Evolutionary conservation across 2,888 invertebrate genomes (phyloP).

Genomic region (Esperia sulphurella): DNA sequence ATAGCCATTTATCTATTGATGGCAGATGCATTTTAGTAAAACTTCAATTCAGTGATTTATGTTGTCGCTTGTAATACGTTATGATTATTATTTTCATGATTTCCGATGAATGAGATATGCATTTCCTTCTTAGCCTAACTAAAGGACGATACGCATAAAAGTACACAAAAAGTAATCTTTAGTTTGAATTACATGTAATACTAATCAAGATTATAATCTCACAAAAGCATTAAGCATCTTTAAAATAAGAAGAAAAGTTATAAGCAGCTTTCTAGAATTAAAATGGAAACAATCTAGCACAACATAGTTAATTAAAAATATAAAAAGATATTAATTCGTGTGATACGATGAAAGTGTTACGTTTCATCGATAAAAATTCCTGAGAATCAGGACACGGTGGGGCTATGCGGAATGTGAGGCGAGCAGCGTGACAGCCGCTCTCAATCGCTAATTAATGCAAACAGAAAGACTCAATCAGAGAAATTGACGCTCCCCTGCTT

Average conservation of each 20-base stretch:
- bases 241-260: too few relatives aligned
- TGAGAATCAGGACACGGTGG: constrained; percentile 59
- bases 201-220: too few relatives aligned
- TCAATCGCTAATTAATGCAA: constrained; percentile 75
- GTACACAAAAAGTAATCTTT: too few relatives aligned
- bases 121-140: too few relatives aligned
- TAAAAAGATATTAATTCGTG: background rate
- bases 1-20: too few relatives aligned
- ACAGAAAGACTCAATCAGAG: constrained; percentile 74
- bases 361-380: constrained; percentile 59
- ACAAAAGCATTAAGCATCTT: too few relatives aligned
- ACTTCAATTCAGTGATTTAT: constrained; percentile 3
- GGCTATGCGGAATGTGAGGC: constrained; percentile 60
- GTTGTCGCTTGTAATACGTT: background rate
- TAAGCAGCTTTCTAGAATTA: too few relatives aligned
- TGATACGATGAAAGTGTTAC: constrained; percentile 46
- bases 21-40: too few relatives aligned
- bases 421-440: constrained; percentile 68
- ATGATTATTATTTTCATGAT: too few relatives aligned
- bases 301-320: background rate
- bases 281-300: background rate
- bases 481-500: constrained; percentile 70
- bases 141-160: too few relatives aligned
- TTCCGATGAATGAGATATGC: too few relatives aligned
- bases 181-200: too few relatives aligned